Conservation (phyloP, 2,797 vertebrate genomes). For the Thripadectes ignobilis region DNA sequence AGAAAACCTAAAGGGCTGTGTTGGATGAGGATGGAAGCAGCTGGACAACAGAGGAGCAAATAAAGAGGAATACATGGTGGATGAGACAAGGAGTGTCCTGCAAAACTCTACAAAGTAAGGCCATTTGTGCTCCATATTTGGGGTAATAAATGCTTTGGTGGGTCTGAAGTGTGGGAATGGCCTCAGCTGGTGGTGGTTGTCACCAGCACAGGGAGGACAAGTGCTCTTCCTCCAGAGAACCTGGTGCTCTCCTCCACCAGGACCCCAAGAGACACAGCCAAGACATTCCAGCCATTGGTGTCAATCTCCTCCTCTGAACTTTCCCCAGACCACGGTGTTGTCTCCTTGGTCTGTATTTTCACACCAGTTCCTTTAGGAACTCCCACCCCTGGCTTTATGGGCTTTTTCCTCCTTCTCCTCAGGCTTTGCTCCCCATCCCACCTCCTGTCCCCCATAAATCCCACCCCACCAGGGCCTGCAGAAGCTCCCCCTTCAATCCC, state of each 20-base stretch:
- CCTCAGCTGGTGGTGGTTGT: neutral
- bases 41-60: neutral
- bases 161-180: neutral
- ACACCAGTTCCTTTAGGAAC: neutral
- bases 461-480: neutral
- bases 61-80: neutral
- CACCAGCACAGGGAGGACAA: neutral
- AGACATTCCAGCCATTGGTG: neutral
- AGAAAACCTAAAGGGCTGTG: neutral
- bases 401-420: neutral
- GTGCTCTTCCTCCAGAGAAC: neutral
- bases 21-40: neutral
- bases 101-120: neutral
- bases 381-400: rapidly evolving
- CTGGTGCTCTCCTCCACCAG: neutral
- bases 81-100: neutral
- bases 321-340: rapidly evolving
- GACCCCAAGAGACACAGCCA: neutral
- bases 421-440: neutral
- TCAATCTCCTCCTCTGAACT: neutral
- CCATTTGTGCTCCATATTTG: neutral
- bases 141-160: neutral
- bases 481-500: neutral
- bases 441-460: rapidly evolving
- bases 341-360: neutral